Base-by-base conservation (phyloP, 2,888 invertebrate species). In the Vesta saturnalis region DNA sequence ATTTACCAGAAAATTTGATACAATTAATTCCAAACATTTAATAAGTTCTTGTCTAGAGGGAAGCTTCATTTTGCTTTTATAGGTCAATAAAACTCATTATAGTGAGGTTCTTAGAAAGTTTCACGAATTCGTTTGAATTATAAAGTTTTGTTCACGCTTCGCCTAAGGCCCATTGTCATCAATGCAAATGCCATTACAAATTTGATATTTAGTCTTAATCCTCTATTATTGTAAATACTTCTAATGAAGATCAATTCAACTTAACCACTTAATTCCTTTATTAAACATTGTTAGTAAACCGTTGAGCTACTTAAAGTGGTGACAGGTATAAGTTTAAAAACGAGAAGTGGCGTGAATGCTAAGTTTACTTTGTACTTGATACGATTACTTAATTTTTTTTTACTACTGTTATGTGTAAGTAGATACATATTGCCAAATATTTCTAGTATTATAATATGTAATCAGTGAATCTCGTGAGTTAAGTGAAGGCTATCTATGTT, bases 41-140 rank as follows among this genome's bases (percentile, higher is more conserved):
- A 16, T 49, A 49, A 49, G 18, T 49, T 49, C 49, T 15, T 3
- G 12, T 52, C 52, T 19, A 12, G 19, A n/a, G 19, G 19, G 56
- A 55, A 55, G 22, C 56, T 56, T 62, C 16, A 54, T 60, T 62
- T 62, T 55, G 55, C 46, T 56, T 61, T 62, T 62, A 55, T 62
- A 46, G 62, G 62, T 62, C 62, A 62, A 39, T 62, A 62, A 55
- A 55, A 43, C 62, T 56, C 56, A 43, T 19, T 19, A 30, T 21
- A 55, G 21, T 47, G 56, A 55, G 62, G 43, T 62, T 46, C 56
- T 46, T 62, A 62, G 62, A 62, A 62, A 62, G 62, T 62, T 61
- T 62, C 56, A 46, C 56, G 62, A 62, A 56, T 62, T 46, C 43
- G 22, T 22, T 62, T 56, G 46, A 62, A 54, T 61, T 61, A 39